These are phyloP conservation scores for Hydropotes inermis DNA, from an alignment of 2,113 vertebrate species.

Conservation along the genomic window DNA sequence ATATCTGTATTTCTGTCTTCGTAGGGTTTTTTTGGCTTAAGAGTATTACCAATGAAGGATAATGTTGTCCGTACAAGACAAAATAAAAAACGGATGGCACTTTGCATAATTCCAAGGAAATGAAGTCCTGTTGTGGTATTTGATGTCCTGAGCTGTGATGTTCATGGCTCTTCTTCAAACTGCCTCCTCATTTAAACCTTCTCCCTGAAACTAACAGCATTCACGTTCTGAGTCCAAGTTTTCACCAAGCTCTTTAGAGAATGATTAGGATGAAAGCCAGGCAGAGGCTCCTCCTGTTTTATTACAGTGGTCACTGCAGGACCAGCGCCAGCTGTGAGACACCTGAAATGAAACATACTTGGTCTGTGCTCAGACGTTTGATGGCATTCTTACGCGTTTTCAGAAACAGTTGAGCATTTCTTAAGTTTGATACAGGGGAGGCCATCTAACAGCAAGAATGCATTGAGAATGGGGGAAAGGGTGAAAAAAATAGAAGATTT, in stretches of 20 bases:
- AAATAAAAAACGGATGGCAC: neutral
- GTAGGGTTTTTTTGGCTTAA: neutral
- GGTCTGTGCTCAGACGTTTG: neutral
- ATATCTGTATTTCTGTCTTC: neutral
- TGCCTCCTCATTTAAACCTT: neutral
- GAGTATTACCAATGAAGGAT: neutral
- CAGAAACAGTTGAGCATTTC: constrained; percentile 42
- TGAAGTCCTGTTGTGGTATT: neutral
- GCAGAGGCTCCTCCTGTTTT: constrained; percentile 15
- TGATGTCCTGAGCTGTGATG: neutral
- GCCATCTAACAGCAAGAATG: constrained; percentile 49
- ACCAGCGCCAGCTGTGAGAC: constrained; percentile 67
- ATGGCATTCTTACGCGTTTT: constrained; percentile 38
- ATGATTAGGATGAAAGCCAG: neutral
- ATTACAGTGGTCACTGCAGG: constrained; percentile 28
- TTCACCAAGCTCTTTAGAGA: neutral
- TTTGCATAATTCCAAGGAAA: neutral
- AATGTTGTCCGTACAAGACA: neutral
- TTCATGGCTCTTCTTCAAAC: neutral
- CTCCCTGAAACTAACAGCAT: neutral
- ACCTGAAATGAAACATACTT: constrained; percentile 62
- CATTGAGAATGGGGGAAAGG: neutral
- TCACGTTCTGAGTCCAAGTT: neutral
- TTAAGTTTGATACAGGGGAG: constrained; percentile 62
- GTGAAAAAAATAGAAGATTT: constrained; percentile 55